phyloP scores from a whole-genome alignment of 2,888 invertebrate genomes.

The Tenthredo scrophulariae region DNA sequence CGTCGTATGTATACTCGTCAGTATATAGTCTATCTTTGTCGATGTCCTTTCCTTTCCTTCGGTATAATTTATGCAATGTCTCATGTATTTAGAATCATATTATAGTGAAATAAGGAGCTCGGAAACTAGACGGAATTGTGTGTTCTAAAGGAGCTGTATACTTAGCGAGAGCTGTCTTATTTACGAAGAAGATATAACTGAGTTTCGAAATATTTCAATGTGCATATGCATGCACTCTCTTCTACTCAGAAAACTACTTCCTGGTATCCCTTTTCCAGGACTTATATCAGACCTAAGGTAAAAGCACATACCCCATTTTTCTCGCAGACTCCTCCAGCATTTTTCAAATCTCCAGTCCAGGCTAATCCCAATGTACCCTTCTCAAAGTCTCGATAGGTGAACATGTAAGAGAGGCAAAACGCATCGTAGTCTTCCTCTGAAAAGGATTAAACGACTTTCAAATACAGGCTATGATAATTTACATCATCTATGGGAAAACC shows the following conservation, averaged over 20 bases:
- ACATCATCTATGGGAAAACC: too few species aligned
- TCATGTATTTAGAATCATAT: slow-evolving; percentile 21
- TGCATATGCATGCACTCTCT: slow-evolving; percentile 2
- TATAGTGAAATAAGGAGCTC: slow-evolving; percentile 33
- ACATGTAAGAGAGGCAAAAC: slow-evolving; percentile 98
- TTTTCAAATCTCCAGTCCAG: slow-evolving; percentile 97
- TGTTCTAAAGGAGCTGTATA: neutral
- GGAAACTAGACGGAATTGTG: slow-evolving; percentile 40
- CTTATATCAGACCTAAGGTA: slow-evolving; percentile 35
- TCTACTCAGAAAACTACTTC: slow-evolving; percentile 7
- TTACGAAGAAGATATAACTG: slow-evolving; percentile 3
- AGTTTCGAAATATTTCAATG: slow-evolving; percentile 48
- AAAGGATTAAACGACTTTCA: slow-evolving; percentile 67
- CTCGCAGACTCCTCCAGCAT: slow-evolving; percentile 98
- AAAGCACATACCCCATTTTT: slow-evolving; percentile 89
- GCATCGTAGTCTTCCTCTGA: slow-evolving; percentile 97
- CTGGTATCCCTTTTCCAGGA: neutral
- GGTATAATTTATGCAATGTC: neutral
- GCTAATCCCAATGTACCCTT: slow-evolving; percentile 97
- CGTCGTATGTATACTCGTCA: too few species aligned
- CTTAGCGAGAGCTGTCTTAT: slow-evolving; percentile 24
- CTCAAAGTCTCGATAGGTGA: slow-evolving; percentile 96
- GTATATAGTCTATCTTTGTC: neutral
- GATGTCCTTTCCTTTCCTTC: neutral
- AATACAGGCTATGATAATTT: too few species aligned